Conservation (phyloP, 2,888 invertebrate genomes). For the Endotricha flammealis region DNA sequence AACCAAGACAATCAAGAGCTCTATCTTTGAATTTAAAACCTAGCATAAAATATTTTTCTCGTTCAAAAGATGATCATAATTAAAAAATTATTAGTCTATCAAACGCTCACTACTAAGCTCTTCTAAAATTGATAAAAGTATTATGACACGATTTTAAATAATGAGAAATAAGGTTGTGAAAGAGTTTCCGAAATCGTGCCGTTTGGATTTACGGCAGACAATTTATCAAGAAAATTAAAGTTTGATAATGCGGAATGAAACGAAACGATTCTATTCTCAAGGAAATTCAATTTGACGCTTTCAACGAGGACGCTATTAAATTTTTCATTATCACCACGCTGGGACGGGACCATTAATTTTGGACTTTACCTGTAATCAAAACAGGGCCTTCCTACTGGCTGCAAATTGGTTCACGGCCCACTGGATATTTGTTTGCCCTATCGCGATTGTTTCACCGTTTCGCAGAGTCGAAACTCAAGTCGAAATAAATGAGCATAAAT, state of each 20-base stretch:
- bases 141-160: background rate
- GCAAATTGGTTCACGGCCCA: conserved; percentile 47
- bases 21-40: too few relatives aligned
- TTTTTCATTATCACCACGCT: conserved; percentile 57
- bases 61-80: too few relatives aligned
- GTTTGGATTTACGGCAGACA: conserved; percentile 20
- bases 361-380: conserved; percentile 52
- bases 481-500: conserved; percentile 19
- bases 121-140: too few relatives aligned
- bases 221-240: conserved; percentile 30
- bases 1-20: too few relatives aligned
- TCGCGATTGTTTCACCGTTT: conserved; percentile 32
- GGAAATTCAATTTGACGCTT: conserved; percentile 52
- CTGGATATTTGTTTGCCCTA: conserved; percentile 46
- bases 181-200: background rate
- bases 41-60: too few relatives aligned
- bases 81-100: too few relatives aligned
- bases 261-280: conserved; percentile 34
- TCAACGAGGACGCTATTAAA: conserved; percentile 43
- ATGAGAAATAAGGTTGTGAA: background rate
- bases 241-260: conserved; percentile 33
- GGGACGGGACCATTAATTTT: conserved; percentile 50
- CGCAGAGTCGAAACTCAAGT: conserved; percentile 16
- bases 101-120: too few relatives aligned
- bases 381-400: conserved; percentile 38